These are phyloP conservation scores for Tauraco hartlaubi DNA, from an alignment of 2,797 vertebrate species.

Conservation along the genomic window DNA sequence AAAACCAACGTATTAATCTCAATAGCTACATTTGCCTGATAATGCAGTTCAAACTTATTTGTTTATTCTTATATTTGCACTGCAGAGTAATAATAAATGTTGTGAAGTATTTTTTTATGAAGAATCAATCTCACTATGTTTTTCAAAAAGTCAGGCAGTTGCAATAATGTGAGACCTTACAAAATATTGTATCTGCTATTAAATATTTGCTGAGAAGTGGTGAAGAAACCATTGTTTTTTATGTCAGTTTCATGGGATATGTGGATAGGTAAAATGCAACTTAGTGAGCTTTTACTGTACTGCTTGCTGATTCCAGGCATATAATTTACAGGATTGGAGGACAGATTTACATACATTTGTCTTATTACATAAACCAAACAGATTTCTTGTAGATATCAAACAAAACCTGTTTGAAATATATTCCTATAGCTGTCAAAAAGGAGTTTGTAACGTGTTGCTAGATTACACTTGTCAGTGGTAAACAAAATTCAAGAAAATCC, in stretches of 20 bases:
- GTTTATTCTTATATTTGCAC: conserved; percentile 40
- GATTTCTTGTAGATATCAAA: conserved; percentile 65
- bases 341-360: conserved; percentile 60
- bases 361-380: conserved; percentile 52
- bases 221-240: conserved; percentile 32
- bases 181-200: conserved; percentile 1
- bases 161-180: conserved; percentile 22
- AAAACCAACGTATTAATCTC: conserved; percentile 38
- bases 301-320: conserved; percentile 40
- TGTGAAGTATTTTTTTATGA: background rate
- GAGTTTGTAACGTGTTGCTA: background rate
- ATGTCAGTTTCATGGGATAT: conserved; percentile 25
- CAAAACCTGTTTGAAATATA: conserved; percentile 25
- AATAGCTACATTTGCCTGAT: conserved; percentile 54
- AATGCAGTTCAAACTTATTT: conserved; percentile 57
- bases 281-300: conserved; percentile 28
- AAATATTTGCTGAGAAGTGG: conserved; percentile 31
- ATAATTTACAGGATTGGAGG: conserved; percentile 15
- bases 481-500: conserved; percentile 9
- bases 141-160: conserved; percentile 39
- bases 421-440: conserved; percentile 13
- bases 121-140: conserved; percentile 18
- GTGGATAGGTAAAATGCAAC: conserved; percentile 33
- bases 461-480: background rate
- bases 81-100: conserved; percentile 28